A percentile compares a stretch with the other conserved stretches of the same genome.
Evolutionary conservation across 2,888 invertebrate species (phyloP).

Genomic region (Chamaedrilus cognettii): DNA sequence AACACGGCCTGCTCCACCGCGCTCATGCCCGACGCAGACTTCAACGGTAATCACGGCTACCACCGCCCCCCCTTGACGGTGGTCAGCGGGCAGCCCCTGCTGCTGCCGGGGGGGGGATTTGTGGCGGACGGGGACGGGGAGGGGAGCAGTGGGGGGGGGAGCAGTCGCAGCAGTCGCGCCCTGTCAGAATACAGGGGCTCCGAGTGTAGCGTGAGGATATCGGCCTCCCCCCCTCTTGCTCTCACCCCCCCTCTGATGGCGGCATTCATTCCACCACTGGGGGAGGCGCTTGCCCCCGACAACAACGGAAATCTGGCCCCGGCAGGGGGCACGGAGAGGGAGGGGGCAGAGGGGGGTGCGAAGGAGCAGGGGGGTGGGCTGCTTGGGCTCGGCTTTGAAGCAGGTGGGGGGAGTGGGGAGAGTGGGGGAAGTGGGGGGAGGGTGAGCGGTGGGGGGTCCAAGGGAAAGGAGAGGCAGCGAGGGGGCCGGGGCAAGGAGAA

Average conservation of each 20-base stretch:
- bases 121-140: conserved; percentile 28
- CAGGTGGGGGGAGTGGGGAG: neutral
- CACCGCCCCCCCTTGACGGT: neutral
- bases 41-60: conserved; percentile 53
- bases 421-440: neutral
- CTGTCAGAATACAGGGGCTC: conserved; percentile 59
- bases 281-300: no score
- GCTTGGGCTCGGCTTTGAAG: neutral
- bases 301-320: conserved; percentile 17
- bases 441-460: neutral
- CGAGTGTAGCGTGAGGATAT: conserved; percentile 61
- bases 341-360: neutral
- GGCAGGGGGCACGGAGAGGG: no score
- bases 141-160: conserved; percentile 34
- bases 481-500: neutral
- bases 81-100: neutral
- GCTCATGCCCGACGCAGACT: conserved; percentile 59
- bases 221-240: no score
- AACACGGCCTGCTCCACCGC: conserved; percentile 56
- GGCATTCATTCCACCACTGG: no score
- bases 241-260: no score
- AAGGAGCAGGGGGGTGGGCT: neutral
- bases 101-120: neutral
- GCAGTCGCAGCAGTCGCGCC: conserved; percentile 41
- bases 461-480: neutral